A percentile compares a stretch with the other conserved stretches of the same genome.
These are phyloP conservation scores for Empis stercorea DNA, from an alignment of 2,888 invertebrate genomes.

Conservation along the genomic window DNA sequence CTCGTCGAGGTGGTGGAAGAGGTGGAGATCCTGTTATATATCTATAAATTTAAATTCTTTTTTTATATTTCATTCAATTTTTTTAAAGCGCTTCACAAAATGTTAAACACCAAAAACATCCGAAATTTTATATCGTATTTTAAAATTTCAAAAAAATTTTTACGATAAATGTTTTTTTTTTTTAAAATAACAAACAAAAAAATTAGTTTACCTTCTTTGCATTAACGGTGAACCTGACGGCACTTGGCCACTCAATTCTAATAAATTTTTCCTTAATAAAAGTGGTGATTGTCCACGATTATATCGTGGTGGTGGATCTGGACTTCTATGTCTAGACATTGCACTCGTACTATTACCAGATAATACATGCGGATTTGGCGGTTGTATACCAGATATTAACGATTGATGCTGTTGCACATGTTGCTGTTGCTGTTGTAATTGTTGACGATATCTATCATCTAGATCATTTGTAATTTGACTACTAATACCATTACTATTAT, in stretches of 20 bases:
- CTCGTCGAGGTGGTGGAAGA: slow-evolving; percentile 39
- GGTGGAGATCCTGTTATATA: slow-evolving; percentile 40
- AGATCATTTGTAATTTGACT: slow-evolving; percentile 4
- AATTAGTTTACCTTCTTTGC: slow-evolving; percentile 39
- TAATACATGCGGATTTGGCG: slow-evolving; percentile 24
- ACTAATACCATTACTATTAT: slow-evolving; percentile 15
- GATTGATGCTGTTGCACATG: slow-evolving; percentile 7
- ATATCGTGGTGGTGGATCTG: slow-evolving; percentile 45
- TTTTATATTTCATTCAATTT: no score
- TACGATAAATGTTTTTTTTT: not conserved
- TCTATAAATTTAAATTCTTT: slow-evolving; percentile 15
- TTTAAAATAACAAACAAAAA: not conserved
- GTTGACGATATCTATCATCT: slow-evolving; percentile 4
- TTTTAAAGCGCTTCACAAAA: no score
- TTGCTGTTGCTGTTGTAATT: slow-evolving; percentile 6
- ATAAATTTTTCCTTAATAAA: slow-evolving; percentile 44
- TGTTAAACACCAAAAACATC: no score
- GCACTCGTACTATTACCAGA: slow-evolving; percentile 14
- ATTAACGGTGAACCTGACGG: slow-evolving; percentile 40
- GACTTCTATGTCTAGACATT: slow-evolving; percentile 41
- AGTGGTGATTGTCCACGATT: slow-evolving; percentile 41
- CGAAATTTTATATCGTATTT: no score
- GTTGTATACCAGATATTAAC: slow-evolving; percentile 10
- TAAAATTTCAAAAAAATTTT: no score
- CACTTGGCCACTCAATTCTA: slow-evolving; percentile 36